Conservation (phyloP, 1,140 invertebrate genomes). For the Asobara japonica region DNA sequence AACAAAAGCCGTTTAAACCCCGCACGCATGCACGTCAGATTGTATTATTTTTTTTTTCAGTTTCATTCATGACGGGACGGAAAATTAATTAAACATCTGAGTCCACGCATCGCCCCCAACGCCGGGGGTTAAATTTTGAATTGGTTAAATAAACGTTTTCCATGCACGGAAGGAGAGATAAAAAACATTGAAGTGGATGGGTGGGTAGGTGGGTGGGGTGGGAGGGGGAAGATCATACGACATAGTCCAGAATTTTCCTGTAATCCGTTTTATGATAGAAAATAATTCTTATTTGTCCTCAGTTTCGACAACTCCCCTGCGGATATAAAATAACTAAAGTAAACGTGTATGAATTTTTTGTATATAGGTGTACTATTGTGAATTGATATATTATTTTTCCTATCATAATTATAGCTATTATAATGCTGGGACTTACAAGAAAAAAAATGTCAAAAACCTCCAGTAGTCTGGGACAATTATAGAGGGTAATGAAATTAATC, state of each 20-base stretch:
- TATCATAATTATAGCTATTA: too few relatives aligned
- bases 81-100: slow-evolving; percentile 59
- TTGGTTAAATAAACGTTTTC: slow-evolving; percentile 28
- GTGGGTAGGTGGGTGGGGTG: background rate
- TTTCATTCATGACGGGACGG: slow-evolving; percentile 52
- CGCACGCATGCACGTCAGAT: slow-evolving; percentile 35
- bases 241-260: background rate
- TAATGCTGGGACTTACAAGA: too few relatives aligned
- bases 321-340: background rate
- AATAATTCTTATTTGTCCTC: background rate
- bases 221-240: background rate
- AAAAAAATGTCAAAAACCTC: background rate
- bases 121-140: slow-evolving; percentile 16
- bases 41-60: slow-evolving; percentile 53
- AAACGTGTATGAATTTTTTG: too few relatives aligned
- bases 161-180: background rate
- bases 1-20: background rate
- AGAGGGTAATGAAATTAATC: slow-evolving; percentile 66
- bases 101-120: slow-evolving; percentile 35
- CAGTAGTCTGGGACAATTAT: slow-evolving; percentile 50
- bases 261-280: background rate
- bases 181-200: background rate
- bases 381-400: too few relatives aligned
- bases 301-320: background rate
- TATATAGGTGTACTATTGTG: too few relatives aligned